Base-by-base conservation (phyloP, 2,797 vertebrate genomes). In the Molothrus ater region DNA sequence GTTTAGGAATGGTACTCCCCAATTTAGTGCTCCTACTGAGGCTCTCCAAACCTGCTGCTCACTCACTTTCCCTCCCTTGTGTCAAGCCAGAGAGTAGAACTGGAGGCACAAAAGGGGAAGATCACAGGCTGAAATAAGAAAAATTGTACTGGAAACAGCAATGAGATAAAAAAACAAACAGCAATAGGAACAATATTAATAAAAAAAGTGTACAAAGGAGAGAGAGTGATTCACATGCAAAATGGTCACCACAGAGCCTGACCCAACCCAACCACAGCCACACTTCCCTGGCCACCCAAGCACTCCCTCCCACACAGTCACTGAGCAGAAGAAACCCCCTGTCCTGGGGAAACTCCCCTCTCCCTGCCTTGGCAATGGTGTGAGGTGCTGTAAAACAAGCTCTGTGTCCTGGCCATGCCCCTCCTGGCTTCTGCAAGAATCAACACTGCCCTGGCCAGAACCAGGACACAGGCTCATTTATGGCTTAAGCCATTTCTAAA, bases 291-390 rank as follows among this genome's bases (percentile, higher is more conserved):
- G 10, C 29, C 14, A 40, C 14, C 7, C 53, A 73, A 7, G 28
- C 17, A 3, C 11, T 34, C 38, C 28, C 24, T 20, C 45, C 15
- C 13, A 45, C 51, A 34, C 66, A 40, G 29, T 6, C 69, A 31
- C 25, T 21, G 73, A 13, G 13, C 25, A 34, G n/a, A 68, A 40
- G 10, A 14, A 60, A 11, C 2, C 7, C 10, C 5, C n/a, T 34
- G 15, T 42, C n/a, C 61, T 0, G 0, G 47, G 78, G 19, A 68
- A 66, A 11, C 1, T 32, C 3, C 25, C 17, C 17, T 54, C 40
- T 53, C 25, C 47, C n/a, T 2, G 1, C 29, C 31, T 51, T 20
- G 13, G 47, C 31, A 68, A 6, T 19, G 31, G 1, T 29, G 9
- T 21, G 54, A 61, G 26, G 2, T 3, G 7, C 2, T 18, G 26